Percentiles rank a stretch among this genome's conserved stretches.
These are phyloP conservation scores for Tapirus indicus DNA, from an alignment of 2,797 vertebrate genomes.

Conservation along the genomic window DNA sequence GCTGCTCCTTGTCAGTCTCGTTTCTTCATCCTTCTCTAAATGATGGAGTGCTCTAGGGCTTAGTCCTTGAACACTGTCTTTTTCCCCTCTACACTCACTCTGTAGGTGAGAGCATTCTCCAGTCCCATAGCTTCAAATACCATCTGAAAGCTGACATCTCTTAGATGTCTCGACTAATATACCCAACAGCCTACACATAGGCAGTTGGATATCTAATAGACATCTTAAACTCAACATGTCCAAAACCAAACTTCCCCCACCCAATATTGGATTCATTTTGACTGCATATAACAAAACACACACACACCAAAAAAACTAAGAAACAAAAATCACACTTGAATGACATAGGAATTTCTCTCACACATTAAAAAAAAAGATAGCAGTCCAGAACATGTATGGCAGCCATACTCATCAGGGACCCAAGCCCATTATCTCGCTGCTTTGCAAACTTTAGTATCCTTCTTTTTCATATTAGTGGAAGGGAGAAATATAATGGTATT, in stretches of 20 bases:
- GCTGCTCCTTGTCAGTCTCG: background rate
- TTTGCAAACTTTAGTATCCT: background rate
- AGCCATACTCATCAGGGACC: background rate
- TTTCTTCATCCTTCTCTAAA: background rate
- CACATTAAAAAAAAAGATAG: background rate
- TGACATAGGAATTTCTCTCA: background rate
- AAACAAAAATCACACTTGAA: background rate
- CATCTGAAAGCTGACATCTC: no score
- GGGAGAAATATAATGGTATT: background rate
- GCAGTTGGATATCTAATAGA: no score
- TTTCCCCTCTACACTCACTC: background rate
- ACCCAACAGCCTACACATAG: no score
- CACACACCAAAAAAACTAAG: no score
- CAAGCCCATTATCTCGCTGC: background rate
- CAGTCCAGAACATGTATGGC: background rate
- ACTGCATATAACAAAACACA: background rate
- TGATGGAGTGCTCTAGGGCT: background rate
- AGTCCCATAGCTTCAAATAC: background rate
- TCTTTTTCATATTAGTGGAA: background rate
- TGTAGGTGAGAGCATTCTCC: background rate
- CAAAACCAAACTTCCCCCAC: background rate
- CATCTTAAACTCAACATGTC: no score
- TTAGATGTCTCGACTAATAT: no score
- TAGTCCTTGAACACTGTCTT: background rate
- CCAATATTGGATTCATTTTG: background rate